Evolutionary conservation across 2,797 vertebrate genomes (phyloP), one percentile per base, ranked within the genome.

Genomic region (Eidolon dupreanum): DNA sequence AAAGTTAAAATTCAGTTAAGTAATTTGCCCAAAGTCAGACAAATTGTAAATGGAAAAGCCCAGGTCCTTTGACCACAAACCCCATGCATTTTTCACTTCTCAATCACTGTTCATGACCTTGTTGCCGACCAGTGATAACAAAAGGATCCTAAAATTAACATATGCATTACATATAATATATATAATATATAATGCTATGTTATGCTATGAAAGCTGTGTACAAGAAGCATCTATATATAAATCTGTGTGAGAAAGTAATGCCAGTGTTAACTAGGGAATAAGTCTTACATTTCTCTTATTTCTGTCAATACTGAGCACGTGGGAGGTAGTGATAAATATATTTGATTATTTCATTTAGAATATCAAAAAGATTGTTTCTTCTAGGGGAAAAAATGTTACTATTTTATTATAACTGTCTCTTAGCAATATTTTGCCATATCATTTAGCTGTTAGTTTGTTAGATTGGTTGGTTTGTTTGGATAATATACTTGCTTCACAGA

Each of bases 21-120:
- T 94, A 94, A 90, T 97, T 94, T 98, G 86, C 68, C 94, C 38
- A 22, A 74, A 97, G 75, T 97, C 86, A 93, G 82, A 65, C 28
- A 87, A 78, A 75, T 87, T 46, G 75, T 0, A 0, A 96, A 89
- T 97, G 86, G 81, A 84, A 97, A 86, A 97, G 77, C 43, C 70
- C 63, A 92, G 75, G 59, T 71, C 75, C 59, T 97, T 71, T 98
- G 65, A 97, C 94, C 94, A 83, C 77, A 93, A 92, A 77, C 41
- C 15, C 71, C 59, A 3, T 90, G 88, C 31, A 96, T 81, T 75
- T 78, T 77, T 86, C 16, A 75, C 15, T 17, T 53, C 31, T 86
- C n/a, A 57, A 6, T 93, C 73, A 88, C 28, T 31, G 31, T 26
- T 78, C 31, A 28, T 36, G 15, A 63, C 82, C 31, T 9, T 84